phyloP scores from a whole-genome alignment of 1,140 invertebrate species.

The Trypoxylus dichotomus region DNA sequence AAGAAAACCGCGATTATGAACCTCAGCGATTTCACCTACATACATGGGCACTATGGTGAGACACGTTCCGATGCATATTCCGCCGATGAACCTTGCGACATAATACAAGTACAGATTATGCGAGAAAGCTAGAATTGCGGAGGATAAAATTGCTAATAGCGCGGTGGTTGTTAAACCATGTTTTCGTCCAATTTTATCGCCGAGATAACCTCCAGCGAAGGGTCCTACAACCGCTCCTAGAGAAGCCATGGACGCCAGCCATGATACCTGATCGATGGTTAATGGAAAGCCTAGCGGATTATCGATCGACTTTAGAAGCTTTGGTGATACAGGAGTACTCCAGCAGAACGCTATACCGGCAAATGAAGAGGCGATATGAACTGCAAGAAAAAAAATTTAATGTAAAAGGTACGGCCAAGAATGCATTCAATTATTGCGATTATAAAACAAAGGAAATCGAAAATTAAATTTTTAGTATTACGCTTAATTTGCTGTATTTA shows the following conservation, averaged over 20 bases:
- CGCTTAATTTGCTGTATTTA: not conserved
- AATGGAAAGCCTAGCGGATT: constrained; percentile 50
- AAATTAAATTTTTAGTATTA: not conserved
- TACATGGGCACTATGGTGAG: constrained; percentile 58
- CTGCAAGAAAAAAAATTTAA: constrained; percentile 53
- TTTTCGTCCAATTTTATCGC: constrained; percentile 56
- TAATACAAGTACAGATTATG: constrained; percentile 49
- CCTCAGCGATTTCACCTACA: constrained; percentile 58
- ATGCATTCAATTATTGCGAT: not conserved
- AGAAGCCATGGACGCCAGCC: constrained; percentile 79
- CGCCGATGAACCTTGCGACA: constrained; percentile 54
- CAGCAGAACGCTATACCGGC: constrained; percentile 69
- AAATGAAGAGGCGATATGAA: constrained; percentile 64
- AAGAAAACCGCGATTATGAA: constrained; percentile 42
- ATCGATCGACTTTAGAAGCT: constrained; percentile 51
- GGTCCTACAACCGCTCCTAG: constrained; percentile 68
- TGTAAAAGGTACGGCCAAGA: not conserved
- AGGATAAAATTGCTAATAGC: constrained; percentile 52
- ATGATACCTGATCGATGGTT: constrained; percentile 64
- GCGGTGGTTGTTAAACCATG: constrained; percentile 50
- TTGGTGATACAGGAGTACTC: constrained; percentile 70
- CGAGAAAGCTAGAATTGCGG: constrained; percentile 53
- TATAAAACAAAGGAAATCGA: not conserved
- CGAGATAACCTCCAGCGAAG: constrained; percentile 45
- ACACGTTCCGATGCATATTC: constrained; percentile 54